Evolutionary conservation across 2,797 vertebrate genomes (phyloP), one percentile per base, ranked within the genome.

Genomic region (Oryzias sinensis): DNA sequence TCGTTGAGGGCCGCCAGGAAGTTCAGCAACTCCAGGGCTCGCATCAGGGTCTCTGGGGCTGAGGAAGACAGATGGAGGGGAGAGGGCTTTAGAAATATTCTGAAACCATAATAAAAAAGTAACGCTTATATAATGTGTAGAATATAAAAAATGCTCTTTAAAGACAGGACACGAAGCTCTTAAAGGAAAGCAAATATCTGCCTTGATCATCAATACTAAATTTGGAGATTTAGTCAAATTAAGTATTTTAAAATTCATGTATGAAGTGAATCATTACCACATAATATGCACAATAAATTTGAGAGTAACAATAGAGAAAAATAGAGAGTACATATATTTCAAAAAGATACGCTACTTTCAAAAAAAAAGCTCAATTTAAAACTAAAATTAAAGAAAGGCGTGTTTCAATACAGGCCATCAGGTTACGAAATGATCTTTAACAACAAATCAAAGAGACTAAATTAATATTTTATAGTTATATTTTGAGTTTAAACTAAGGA

Each of bases 1-100:
- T 99, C 95, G 65, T 97, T 97, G 85, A 98, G 93, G 56, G 96
- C 95, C 53, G 96, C 96, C 83, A 99, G 86, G 76, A 97, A 98
- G 92, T 98, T 98, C 81, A 98, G 88, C 87, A 98, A 90, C 91
- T 98, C 96, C 82, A 98, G 86, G 64, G 96, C 96, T 87, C 97
- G 91, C 97, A 99, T 98, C 85, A 98, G 90, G 67, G 97, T 98
- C 92, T 98, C 97, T 56, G 96, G 97, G 84, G 97, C 97, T 98
- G 75, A 18, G 9, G 51, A 33, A 53, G 71, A 62, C 62, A 66
- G 56, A 57, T 49, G 1, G 44, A 60, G 52, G 49, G 66, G 58
- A 65, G 60, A 1, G 42, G 64, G 52, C 44, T 61, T 29, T 80
- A 70, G 64, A 60, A 56, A 40, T 0, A 44, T 15, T 75, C 62